Evolutionary conservation across 2,888 invertebrate species (phyloP), one percentile per base, ranked within the genome.

Genomic region (Phaedon cochleariae): DNA sequence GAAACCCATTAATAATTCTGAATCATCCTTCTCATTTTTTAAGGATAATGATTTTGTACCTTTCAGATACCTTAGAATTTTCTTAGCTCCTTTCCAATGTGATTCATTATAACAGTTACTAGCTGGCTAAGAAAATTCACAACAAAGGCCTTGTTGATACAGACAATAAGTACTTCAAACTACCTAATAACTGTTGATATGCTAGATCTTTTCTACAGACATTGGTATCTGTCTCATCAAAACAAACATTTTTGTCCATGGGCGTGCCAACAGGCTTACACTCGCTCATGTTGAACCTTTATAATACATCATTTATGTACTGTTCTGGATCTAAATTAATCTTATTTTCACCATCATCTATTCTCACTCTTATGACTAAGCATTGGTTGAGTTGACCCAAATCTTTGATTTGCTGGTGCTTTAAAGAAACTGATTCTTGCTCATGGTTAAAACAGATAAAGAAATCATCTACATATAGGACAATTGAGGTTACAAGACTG

Each of bases 51-150:
- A 10, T 34, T 66, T 66, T 9, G 66, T 62, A n/a, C 54, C 59
- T 22, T 59, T 62, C n/a, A 62, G 37, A 54, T 66, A 62, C 21
- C 34, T 9, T 5, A 66, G 17, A n/a, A 66, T 62, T 17, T 64
- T 26, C 12, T 67, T 67, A 20, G 63, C 63, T 51, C 54, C 21
- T 41, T 59, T 59, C 64, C 73, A 75, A 66, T 74, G 72, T 34
- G 17, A 41, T 54, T 72, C 58, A 54, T 41, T 59, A 68, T 70
- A 52, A 55, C 45, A 49, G 20, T 63, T 66, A 55, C 68, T 70
- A 70, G 68, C 52, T 71, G 65, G 62, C 69, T 70, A 17, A 70
- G 53, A 62, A 63, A 73, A 62, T 73, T 71, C n/a, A 73, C 61
- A 15, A 53, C 17, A 65, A 53, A 73, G 26, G 26, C 7, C 26